phyloP scores from a whole-genome alignment of 2,888 invertebrate species.

The Lasioglossum figueresi region DNA sequence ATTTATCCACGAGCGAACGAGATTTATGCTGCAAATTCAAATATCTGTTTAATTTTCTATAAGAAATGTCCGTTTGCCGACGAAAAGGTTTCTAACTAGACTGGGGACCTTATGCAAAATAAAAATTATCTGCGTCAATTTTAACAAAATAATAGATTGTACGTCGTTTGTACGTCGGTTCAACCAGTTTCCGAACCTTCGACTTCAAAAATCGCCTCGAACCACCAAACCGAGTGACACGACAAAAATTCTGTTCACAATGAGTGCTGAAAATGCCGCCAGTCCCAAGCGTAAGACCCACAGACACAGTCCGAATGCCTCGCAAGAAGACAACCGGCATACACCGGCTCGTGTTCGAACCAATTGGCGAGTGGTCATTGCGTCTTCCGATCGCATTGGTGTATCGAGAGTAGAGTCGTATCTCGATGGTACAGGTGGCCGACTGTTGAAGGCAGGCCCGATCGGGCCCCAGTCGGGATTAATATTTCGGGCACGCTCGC shows the following conservation, averaged over 20 bases:
- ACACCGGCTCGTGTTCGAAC: conserved; percentile 33
- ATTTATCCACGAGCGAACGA: no score
- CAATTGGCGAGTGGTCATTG: conserved; percentile 41
- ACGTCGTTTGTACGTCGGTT: neutral
- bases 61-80: no score
- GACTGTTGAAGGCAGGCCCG: conserved; percentile 24
- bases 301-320: neutral
- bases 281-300: neutral
- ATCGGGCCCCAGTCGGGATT: conserved; percentile 62
- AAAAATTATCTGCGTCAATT: no score
- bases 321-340: neutral
- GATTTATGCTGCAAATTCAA: no score
- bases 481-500: conserved; percentile 80
- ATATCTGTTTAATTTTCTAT: neutral
- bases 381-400: neutral
- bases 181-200: no score
- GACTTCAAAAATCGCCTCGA: neutral
- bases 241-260: neutral
- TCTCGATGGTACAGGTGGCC: conserved; percentile 56
- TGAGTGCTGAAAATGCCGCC: neutral
- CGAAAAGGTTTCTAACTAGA: no score
- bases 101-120: no score
- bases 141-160: no score
- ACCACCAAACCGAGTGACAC: no score
- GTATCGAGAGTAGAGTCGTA: conserved; percentile 32